Base-by-base conservation (phyloP, 2,888 invertebrate species). In the Teleogryllus oceanicus region DNA sequence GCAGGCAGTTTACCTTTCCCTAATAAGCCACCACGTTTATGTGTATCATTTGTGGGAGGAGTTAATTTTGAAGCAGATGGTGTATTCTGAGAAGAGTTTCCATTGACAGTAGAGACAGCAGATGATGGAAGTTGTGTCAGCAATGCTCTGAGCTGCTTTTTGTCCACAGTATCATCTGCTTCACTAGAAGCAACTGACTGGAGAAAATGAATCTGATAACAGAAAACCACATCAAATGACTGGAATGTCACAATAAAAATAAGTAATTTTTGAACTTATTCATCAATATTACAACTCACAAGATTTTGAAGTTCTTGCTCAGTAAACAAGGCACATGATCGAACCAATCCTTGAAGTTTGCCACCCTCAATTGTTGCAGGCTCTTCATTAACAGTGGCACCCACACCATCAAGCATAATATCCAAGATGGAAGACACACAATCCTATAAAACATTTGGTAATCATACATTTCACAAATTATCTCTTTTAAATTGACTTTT, bases 351-450 rank as follows among this genome's bases (percentile, higher is more conserved):
- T 82, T 90, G 89, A 81, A 91, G 84, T 81, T 89, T 89, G 78
- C 85, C 86, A 79, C 85, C 86, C 79, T 88, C 86, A 50, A 81
- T 84, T 37, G 87, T 88, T 13, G 88, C 85, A 16, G 90, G 89
- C 80, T 89, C 89, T 75, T 88, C 88, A 49, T 86, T 87, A 8
- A 87, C 83, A 81, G 87, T 86, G 50, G 87, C 87, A 2, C 85
- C 84, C 49, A 86, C 86, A 37, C 88, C 88, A 83, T 90, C 89
- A 76, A 92, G 85, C 84, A 96, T 90, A 49, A 90, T 88, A 85
- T 96, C 96, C 83, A 97, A 88, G 79, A 96, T 90, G 80, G 93
- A 91, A 82, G 93, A 93, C 83, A 96, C 92, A 83, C 93, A 92
- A 84, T 94, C 92, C 84, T 89, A 84, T 2, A 84, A 84, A 81